A percentile compares a stretch with the other conserved stretches of the same genome.
phyloP scores from a whole-genome alignment of 2,113 vertebrate genomes.

The Microcebus lehilahytsara region DNA sequence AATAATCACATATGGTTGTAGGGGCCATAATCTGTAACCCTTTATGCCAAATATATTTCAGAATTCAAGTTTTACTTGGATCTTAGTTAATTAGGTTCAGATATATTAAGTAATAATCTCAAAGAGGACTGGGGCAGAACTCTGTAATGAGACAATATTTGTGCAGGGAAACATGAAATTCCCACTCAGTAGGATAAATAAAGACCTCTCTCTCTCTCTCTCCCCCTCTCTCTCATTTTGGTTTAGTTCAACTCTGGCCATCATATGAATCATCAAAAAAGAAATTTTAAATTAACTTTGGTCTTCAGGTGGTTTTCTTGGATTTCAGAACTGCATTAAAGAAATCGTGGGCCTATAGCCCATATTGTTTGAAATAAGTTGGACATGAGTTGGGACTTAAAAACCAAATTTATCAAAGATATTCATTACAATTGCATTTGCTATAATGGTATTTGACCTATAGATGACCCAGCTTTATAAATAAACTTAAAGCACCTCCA shows the following conservation, averaged over 20 bases:
- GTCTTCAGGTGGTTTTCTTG: not conserved
- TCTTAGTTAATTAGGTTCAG: not conserved
- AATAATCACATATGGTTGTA: not conserved
- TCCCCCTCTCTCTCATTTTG: not conserved
- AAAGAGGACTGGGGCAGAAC: not conserved
- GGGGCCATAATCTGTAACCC: not conserved
- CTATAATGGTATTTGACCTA: conserved; percentile 69
- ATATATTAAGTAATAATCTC: not conserved
- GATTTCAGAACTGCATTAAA: not conserved
- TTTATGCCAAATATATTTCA: not conserved
- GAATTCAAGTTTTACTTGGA: not conserved
- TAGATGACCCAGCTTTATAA: conserved; percentile 69
- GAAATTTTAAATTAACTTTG: not conserved
- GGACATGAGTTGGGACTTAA: conserved; percentile 15
- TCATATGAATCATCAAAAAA: not conserved
- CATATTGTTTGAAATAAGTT: conserved; percentile 21
- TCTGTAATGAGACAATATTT: not conserved
- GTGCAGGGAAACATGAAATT: not conserved
- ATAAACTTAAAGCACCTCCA: conserved; percentile 68
- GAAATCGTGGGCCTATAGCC: not conserved
- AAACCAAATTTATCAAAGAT: conserved; percentile 69
- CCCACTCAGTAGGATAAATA: not conserved
- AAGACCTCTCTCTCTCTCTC: not conserved
- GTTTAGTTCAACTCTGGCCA: not conserved
- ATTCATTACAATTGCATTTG: conserved; percentile 67